Evolutionary conservation across 2,113 vertebrate species (phyloP), one percentile per base, ranked within the genome.

Genomic region (Solea solea): DNA sequence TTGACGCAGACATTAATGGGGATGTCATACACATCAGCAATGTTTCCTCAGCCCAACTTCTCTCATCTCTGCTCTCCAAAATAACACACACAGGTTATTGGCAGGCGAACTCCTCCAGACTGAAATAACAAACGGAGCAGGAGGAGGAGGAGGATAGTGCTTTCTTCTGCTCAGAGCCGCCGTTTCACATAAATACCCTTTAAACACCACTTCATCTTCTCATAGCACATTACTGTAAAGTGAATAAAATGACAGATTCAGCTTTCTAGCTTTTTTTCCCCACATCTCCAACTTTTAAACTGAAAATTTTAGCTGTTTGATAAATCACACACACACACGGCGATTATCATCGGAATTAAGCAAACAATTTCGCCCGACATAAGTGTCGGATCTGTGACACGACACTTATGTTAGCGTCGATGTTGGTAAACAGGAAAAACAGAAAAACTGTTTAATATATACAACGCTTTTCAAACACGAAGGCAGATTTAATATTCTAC

Each of bases 1-100:
- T 69, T 83, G 76, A 82, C 76, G 74, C 83, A 74, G 66, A 54
- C 71, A 73, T 81, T 86, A 84, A 81, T 48, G 40, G 63, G 64
- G 69, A 49, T 81, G 81, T 86, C 75, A 74, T 76, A 79, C 40
- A 48, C 76, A 79, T 86, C 75, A 74, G 81, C 66, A 72, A 64
- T 84, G 79, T 74, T 80, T 80, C 72, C 78, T 78, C 58, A 52
- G 48, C 55, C 58, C 67, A 60, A 78, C 69, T 66, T 74, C 50
- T 72, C 50, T 79, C 80, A 74, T 72, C 53, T 78, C 62, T 78
- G 51, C 25, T 57, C 61, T 82, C 71, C 58, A 79, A 77, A 86
- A 81, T 59, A 87, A 78, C 73, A 81, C 73, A 81, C 15, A 10
- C 56, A 70, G 44, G 46, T 56, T 73, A 77, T 64, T 72, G 68